Percentiles rank a stretch among this genome's conserved stretches.
These are phyloP conservation scores for Lepidurus packardi DNA, from an alignment of 1,140 invertebrate species.

Conservation along the genomic window DNA sequence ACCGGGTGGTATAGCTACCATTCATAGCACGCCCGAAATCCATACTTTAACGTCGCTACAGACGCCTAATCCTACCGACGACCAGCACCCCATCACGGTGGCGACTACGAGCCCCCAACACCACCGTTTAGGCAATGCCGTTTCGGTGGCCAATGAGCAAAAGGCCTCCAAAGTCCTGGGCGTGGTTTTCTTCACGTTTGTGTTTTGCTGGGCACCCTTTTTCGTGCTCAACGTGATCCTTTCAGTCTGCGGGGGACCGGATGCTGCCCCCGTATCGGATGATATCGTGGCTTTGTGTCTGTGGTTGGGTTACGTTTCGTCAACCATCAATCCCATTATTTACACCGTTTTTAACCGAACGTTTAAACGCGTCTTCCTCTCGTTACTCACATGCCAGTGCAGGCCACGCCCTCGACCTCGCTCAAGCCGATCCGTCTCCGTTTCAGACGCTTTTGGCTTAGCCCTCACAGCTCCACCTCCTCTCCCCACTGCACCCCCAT, in stretches of 20 bases:
- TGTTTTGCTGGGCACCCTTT: conserved; percentile 42
- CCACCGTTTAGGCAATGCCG: conserved; percentile 56
- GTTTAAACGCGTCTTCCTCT: conserved; percentile 40
- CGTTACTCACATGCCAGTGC: conserved; percentile 32
- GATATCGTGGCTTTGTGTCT: conserved; percentile 40
- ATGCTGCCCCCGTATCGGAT: conserved; percentile 32
- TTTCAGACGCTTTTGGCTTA: not conserved
- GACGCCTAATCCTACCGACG: not conserved
- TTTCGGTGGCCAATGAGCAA: conserved; percentile 72
- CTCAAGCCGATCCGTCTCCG: not conserved
- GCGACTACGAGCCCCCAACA: conserved; percentile 41
- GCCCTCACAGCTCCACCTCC: not conserved
- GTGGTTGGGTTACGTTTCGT: conserved; percentile 42
- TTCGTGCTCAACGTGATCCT: conserved; percentile 40
- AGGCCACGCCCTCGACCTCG: not conserved
- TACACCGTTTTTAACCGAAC: conserved; percentile 42
- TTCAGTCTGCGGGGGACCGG: conserved; percentile 38
- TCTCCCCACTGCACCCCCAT: not conserved
- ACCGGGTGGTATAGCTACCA: not conserved
- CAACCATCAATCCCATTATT: conserved; percentile 43
- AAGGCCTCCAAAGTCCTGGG: conserved; percentile 62
- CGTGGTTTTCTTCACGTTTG: conserved; percentile 40
- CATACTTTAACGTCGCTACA: conserved; percentile 26
- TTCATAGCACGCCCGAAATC: not conserved
- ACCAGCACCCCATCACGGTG: not conserved